Evolutionary conservation across 2,797 vertebrate species (phyloP), one percentile per base, ranked within the genome.

Genomic region (Sebastiscus tertius): DNA sequence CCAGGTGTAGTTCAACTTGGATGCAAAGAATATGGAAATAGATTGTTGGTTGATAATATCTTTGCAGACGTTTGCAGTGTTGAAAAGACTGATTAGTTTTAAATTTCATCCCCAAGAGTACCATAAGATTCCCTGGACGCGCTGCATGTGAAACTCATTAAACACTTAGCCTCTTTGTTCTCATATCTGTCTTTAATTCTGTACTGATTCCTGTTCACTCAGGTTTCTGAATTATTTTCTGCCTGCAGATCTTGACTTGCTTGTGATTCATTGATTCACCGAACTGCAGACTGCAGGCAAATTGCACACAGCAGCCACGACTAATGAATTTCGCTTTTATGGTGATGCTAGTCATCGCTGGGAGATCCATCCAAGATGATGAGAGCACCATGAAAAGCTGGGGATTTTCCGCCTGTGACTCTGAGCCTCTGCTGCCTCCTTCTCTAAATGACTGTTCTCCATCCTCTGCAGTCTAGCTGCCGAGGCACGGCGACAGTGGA

Each of bases 351-450:
- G 29, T 76, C 62, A 55, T 72, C 14, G 13, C 77, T 76, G 71
- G 69, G 59, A 81, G 77, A 89, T 77, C 66, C 49, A 33, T 88
- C 71, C 61, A 18, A 31, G 77, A 84, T 70, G 75, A 77, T 46
- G 69, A 34, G 67, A 70, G 58, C 69, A 33, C 56, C 22, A 10
- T 73, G 76, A 49, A 56, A 75, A 52, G 72, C 31, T 1, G 18
- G 12, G 49, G 22, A 75, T 88, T 80, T 79, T 85, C 77, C 34
- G 31, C 71, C 55, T 56, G 69, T 49, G 60, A 63, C 26, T 75
- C 31, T 73, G 77, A 84, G 61, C 66, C 69, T 65, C 82, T 4
- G 29, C 42, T 56, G 66, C 67, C 52, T 58, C 66, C 26, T 65
- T 27, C 60, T 34, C 61, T 49, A 77, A 73, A 79, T 18, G 36